These are phyloP conservation scores for Oscheius myriophilus DNA, from an alignment of 2,888 invertebrate genomes.

Conservation along the genomic window DNA sequence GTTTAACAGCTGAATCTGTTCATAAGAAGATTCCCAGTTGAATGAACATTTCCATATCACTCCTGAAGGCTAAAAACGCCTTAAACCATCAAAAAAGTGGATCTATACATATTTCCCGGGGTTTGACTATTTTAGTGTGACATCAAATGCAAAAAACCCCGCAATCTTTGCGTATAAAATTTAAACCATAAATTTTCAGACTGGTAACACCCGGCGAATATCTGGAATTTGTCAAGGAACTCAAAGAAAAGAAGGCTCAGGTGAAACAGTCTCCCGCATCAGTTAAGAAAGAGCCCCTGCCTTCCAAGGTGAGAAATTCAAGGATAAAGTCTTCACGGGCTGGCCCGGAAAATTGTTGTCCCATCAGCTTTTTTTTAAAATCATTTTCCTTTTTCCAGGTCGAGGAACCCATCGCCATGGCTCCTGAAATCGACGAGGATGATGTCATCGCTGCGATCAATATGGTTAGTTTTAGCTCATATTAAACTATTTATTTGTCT, in stretches of 20 bases:
- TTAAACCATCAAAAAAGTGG: no score
- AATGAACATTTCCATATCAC: no score
- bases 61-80: no score
- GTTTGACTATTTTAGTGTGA: no score
- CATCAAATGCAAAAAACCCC: no score
- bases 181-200: conserved; percentile 6
- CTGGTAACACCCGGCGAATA: conserved; percentile 25
- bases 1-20: no score
- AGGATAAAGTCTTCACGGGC: no score
- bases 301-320: no score
- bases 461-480: not conserved
- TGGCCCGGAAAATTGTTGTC: no score
- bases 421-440: conserved; percentile 49
- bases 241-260: conserved; percentile 2
- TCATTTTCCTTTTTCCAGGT: not conserved
- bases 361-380: no score
- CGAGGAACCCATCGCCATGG: conserved; percentile 12
- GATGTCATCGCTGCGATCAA: conserved; percentile 26
- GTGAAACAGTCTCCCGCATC: conserved; percentile 4
- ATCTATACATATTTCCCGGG: no score
- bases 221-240: conserved; percentile 12
- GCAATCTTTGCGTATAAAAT: not conserved
- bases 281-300: not conserved
- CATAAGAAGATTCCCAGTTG: no score
- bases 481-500: not conserved